Evolutionary conservation across 2,797 vertebrate species (phyloP), one percentile per base, ranked within the genome.

Genomic region (Falco naumanni): DNA sequence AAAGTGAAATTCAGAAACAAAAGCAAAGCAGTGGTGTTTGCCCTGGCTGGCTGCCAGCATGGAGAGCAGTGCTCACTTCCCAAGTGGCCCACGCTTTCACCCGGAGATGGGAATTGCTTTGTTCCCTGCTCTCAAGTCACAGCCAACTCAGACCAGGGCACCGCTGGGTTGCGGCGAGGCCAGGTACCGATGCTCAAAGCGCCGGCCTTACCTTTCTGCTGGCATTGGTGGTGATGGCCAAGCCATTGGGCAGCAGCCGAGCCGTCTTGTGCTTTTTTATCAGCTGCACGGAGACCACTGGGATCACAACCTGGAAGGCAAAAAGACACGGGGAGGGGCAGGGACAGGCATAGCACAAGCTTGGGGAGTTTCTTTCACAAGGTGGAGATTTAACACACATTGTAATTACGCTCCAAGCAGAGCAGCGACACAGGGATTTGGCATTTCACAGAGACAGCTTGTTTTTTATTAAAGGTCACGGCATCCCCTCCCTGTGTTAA

Each of bases 201-300:
- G 4, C 21, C 1, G 3, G 13, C 4, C 6, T 87, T 95, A 99
- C 99, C 99, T 99, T 99, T 96, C 99, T 98, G 96, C 98, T 98
- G 43, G 98, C 98, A 13, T 97, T 99, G 79, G 99, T 99, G 93
- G 99, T 99, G 97, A 99, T 99, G 66, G 99, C 99, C 89, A 99
- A 97, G 76, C 99, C 99, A 0, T 99, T 99, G 76, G 99, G 99
- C 59, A 99, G 98, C 60, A 99, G 98, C 37, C 99, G 98, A 3
- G 99, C 99, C 0, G 99, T 99, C 97, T 99, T 99, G 98, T 99
- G 99, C 96, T 99, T 99, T 96, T 99, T 99, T 90, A 99, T 98
- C 97, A 99, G 98, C 81, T 99, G 98, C 26, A 99, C 99, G 0
- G 99, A 99, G 28, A 98, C 97, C 33, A 99, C 99, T 0, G 99